Evolutionary conservation across 2,113 vertebrate species (phyloP).

Genomic region (Xyrauchen texanus): DNA sequence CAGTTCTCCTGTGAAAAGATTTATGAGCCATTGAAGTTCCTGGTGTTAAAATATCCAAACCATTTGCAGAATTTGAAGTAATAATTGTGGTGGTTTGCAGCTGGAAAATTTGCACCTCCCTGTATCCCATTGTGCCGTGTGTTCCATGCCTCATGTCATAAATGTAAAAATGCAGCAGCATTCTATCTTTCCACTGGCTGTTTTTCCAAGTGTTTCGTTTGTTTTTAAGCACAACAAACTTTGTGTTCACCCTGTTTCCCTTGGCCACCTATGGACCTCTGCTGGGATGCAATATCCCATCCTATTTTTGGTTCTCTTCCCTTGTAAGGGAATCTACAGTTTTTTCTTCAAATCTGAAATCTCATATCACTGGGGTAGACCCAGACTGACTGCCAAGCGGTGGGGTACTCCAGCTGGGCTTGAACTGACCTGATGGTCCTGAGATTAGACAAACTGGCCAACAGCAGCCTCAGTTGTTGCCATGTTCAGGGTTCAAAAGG

Average conservation of each 20-base stretch:
- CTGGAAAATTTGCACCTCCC: conserved; percentile 57
- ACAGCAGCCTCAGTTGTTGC: conserved; percentile 25
- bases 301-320: conserved; percentile 65
- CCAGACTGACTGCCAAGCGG: conserved; percentile 21
- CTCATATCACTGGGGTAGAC: conserved; percentile 13
- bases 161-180: conserved; percentile 63
- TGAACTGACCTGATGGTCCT: conserved; percentile 29
- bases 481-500: conserved; percentile 27
- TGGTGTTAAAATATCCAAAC: conserved; percentile 51
- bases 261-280: conserved; percentile 67
- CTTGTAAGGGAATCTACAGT: conserved; percentile 58
- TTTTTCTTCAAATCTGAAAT: conserved; percentile 36
- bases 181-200: conserved; percentile 62
- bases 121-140: conserved; percentile 1
- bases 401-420: conserved; percentile 25
- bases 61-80: conserved; percentile 55
- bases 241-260: conserved; percentile 72
- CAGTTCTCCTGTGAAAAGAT: conserved; percentile 36
- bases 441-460: background rate
- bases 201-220: conserved; percentile 73
- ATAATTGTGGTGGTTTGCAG: conserved; percentile 60
- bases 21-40: conserved; percentile 48
- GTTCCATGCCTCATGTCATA: conserved; percentile 62
- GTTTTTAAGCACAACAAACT: conserved; percentile 78
- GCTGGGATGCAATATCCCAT: conserved; percentile 58